phyloP scores from a whole-genome alignment of 2,797 vertebrate species.

The Momotus momota region DNA sequence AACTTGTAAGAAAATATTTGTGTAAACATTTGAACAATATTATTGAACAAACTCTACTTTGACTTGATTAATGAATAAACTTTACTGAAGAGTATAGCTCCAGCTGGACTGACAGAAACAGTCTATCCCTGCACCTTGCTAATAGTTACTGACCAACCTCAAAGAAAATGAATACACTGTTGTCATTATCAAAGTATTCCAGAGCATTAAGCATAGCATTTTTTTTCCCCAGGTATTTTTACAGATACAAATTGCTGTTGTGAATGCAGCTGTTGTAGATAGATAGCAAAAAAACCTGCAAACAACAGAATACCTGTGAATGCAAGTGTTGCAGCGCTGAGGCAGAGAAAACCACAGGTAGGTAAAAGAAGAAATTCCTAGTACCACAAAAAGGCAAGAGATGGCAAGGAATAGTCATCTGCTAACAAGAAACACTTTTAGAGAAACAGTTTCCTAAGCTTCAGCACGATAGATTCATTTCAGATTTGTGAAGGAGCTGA shows the following conservation, averaged over 20 bases:
- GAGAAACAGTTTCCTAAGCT: not conserved
- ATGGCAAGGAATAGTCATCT: not conserved
- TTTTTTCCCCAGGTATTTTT: not conserved
- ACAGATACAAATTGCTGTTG: not conserved
- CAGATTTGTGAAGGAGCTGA: not conserved
- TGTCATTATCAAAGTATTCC: not conserved
- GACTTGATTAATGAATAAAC: not conserved
- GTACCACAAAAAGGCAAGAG: not conserved
- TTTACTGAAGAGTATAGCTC: not conserved
- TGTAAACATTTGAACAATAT: not conserved
- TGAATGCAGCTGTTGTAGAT: not conserved
- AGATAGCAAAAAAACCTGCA: not conserved
- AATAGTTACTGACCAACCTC: not conserved
- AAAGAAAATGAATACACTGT: not conserved
- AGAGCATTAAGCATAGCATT: not conserved
- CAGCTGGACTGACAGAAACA: not conserved
- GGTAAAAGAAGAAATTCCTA: not conserved
- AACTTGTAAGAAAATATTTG: not conserved
- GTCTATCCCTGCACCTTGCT: not conserved
- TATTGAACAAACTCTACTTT: not conserved
- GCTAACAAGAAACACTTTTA: not conserved
- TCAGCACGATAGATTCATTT: not conserved
- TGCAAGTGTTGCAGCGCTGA: not conserved
- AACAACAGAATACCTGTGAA: not conserved
- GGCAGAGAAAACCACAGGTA: not conserved